These are phyloP conservation scores for Stomorhina lunata DNA, from an alignment of 2,888 invertebrate species.

Conservation along the genomic window DNA sequence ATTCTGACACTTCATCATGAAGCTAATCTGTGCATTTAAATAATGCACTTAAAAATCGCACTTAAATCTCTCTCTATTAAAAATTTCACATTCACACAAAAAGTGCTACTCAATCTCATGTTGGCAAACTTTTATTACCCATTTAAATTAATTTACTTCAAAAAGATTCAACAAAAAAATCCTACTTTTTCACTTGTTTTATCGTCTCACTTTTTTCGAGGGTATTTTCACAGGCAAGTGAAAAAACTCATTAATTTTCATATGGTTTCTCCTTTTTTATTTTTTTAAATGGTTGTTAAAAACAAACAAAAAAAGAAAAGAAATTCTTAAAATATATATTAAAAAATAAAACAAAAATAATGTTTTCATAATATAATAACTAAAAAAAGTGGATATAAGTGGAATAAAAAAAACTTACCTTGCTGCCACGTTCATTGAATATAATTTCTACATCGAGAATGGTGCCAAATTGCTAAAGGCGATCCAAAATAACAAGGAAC, in stretches of 20 bases:
- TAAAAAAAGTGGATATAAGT: not conserved
- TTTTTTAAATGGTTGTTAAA: constrained; percentile 54
- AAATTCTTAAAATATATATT: constrained; percentile 12
- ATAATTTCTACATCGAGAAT: constrained; percentile 99
- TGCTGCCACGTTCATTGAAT: constrained; percentile 99
- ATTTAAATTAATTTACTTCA: constrained; percentile 46
- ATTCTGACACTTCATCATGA: too few relatives aligned
- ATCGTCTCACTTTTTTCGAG: not conserved
- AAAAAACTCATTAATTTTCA: constrained; percentile 66
- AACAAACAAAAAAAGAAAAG: constrained; percentile 48
- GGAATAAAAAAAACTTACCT: constrained; percentile 87
- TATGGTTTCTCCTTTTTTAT: too few relatives aligned
- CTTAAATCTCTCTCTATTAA: not conserved
- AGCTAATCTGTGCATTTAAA: not conserved
- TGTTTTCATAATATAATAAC: constrained; percentile 20
- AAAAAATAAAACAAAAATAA: constrained; percentile 44
- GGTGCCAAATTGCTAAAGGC: constrained; percentile 94
- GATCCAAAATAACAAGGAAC: constrained; percentile 62
- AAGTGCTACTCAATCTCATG: not conserved
- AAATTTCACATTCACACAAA: not conserved
- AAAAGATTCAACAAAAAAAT: not conserved
- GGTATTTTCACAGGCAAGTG: not conserved
- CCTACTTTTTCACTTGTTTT: not conserved
- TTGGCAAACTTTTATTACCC: constrained; percentile 24
- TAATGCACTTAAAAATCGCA: not conserved